A percentile compares a stretch with the other conserved stretches of the same genome.
Evolutionary conservation across 2,113 vertebrate species (phyloP).

Genomic region (Apaloderma vittatum): DNA sequence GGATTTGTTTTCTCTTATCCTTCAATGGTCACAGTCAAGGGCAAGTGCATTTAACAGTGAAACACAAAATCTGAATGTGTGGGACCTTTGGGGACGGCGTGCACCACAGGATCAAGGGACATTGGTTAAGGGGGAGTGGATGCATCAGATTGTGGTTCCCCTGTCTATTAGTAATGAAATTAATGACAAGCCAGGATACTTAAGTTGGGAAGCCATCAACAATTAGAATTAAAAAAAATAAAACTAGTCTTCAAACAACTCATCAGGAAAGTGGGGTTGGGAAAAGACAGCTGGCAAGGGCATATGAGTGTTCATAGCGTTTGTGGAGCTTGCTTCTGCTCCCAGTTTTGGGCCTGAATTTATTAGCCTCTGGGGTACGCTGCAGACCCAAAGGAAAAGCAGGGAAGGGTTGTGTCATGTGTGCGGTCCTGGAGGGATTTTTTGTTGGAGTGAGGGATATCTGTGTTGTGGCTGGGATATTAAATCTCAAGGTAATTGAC

Average conservation of each 20-base stretch:
- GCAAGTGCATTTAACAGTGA: background rate
- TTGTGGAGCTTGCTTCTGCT: background rate
- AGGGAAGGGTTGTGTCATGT: fast-evolving
- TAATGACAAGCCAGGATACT: background rate
- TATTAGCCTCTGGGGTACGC: background rate
- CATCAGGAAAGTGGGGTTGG: background rate
- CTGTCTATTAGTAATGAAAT: background rate
- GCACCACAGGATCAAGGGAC: background rate
- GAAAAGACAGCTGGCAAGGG: background rate
- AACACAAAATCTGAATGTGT: background rate
- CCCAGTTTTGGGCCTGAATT: background rate
- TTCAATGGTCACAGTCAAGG: background rate
- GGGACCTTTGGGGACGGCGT: background rate
- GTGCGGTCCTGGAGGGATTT: background rate
- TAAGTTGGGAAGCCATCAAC: background rate
- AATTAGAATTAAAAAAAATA: too few relatives aligned
- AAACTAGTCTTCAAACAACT: too few relatives aligned
- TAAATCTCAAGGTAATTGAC: conserved; percentile 28
- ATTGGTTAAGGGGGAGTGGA: background rate
- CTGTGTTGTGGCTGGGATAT: conserved; percentile 16
- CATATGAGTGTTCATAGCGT: background rate
- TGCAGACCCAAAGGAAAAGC: background rate
- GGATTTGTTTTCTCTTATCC: background rate
- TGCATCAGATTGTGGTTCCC: background rate
- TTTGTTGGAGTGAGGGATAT: background rate